Conservation (phyloP, 2,888 invertebrate genomes). For the Sympetrum striolatum region DNA sequence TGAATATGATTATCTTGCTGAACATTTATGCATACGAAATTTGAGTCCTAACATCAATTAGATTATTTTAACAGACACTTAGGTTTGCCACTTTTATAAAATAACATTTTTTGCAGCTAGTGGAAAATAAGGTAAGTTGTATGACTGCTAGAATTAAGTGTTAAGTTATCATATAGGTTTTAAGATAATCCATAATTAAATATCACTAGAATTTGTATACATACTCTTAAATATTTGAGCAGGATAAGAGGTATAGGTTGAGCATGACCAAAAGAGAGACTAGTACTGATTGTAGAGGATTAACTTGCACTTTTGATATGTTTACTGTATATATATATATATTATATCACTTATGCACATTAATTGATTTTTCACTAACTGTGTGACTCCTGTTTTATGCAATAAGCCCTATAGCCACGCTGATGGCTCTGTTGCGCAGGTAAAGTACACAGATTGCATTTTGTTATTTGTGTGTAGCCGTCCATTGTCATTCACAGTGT, state of each 20-base stretch:
- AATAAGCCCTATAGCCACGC: slow-evolving; percentile 92
- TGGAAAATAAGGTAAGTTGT: slow-evolving; percentile 27
- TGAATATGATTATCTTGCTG: too few species aligned
- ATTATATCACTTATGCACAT: slow-evolving; percentile 25
- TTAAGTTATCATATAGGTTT: background rate
- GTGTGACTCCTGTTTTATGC: slow-evolving; percentile 49
- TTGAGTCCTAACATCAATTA: too few species aligned
- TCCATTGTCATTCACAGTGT: slow-evolving; percentile 17
- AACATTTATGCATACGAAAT: too few species aligned
- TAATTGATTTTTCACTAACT: slow-evolving; percentile 39
- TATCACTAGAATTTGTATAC: background rate
- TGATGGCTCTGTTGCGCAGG: slow-evolving; percentile 94
- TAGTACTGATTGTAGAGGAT: background rate
- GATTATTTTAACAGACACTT: background rate
- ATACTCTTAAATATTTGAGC: background rate
- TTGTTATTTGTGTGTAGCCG: slow-evolving; percentile 34
- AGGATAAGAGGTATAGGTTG: background rate
- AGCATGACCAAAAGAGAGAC: background rate
- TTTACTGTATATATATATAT: background rate
- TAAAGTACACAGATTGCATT: slow-evolving; percentile 65
- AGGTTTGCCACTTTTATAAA: background rate
- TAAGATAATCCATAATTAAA: background rate
- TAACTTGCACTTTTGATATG: slow-evolving; percentile 11
- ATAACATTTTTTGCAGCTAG: slow-evolving; percentile 13
- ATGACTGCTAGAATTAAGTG: background rate